phyloP scores from a whole-genome alignment of 2,888 invertebrate species.

The Synergus itoensis region DNA sequence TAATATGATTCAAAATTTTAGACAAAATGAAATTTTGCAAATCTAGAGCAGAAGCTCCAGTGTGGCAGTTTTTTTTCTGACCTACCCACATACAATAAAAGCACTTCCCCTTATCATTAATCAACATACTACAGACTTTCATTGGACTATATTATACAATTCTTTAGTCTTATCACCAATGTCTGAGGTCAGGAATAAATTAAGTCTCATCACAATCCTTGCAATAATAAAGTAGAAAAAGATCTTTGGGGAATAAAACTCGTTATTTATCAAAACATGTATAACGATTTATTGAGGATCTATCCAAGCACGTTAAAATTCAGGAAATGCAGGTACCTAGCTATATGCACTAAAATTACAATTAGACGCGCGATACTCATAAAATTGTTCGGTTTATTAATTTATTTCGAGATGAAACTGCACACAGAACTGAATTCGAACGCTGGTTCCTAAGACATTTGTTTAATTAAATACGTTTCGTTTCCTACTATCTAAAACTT shows the following conservation, averaged over 20 bases:
- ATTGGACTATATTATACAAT: slow-evolving; percentile 52
- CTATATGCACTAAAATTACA: slow-evolving; percentile 70
- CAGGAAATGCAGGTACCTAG: slow-evolving; percentile 75
- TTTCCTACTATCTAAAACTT: not conserved
- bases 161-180: slow-evolving; percentile 44
- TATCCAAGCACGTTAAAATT: slow-evolving; percentile 75
- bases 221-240: not conserved
- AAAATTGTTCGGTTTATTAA: slow-evolving; percentile 55
- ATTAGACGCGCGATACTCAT: slow-evolving; percentile 68
- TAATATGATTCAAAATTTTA: not conserved
- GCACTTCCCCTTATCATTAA: slow-evolving; percentile 59
- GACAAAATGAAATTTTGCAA: not conserved
- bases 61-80: not conserved
- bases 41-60: not conserved
- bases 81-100: slow-evolving; percentile 57
- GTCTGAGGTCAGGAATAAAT: slow-evolving; percentile 46
- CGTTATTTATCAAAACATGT: slow-evolving; percentile 73
- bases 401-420: slow-evolving; percentile 53
- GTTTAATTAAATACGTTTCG: not conserved
- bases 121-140: slow-evolving; percentile 64
- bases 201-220: slow-evolving; percentile 44
- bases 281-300: slow-evolving; percentile 76
- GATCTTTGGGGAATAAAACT: not conserved
- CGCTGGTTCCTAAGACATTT: not conserved
- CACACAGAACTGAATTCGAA: slow-evolving; percentile 39